phyloP scores from a whole-genome alignment of 2,797 vertebrate genomes.

The Callimico goeldii region DNA sequence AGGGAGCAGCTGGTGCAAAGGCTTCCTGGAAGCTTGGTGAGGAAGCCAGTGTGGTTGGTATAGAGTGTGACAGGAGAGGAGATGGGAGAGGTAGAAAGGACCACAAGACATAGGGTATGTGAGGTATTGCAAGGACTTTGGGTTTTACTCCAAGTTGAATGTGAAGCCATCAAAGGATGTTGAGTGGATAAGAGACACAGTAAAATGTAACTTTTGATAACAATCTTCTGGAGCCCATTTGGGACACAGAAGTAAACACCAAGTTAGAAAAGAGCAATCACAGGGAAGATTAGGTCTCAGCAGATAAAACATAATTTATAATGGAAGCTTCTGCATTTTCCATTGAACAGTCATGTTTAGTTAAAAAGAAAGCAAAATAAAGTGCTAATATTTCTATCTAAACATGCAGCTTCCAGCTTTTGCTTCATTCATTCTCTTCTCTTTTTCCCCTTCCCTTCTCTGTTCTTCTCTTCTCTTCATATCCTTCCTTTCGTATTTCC shows the following conservation, averaged over 20 bases:
- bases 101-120: accelerated
- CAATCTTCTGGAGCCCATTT: not conserved
- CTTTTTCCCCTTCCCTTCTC: not conserved
- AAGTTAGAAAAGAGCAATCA: not conserved
- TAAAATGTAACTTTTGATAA: not conserved
- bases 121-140: not conserved
- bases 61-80: not conserved
- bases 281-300: not conserved
- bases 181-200: not conserved
- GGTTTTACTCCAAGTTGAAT: not conserved
- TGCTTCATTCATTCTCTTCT: not conserved
- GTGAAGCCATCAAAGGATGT: not conserved
- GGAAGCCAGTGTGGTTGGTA: too few species aligned
- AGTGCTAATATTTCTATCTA: not conserved
- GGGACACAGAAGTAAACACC: not conserved
- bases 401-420: not conserved
- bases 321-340: not conserved
- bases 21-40: accelerated
- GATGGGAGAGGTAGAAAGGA: accelerated
- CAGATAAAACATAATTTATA: not conserved
- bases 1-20: not conserved
- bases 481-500: too few species aligned
- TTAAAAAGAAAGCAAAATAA: not conserved
- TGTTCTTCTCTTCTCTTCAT: not conserved
- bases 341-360: not conserved